Evolutionary conservation across 2,888 invertebrate species (phyloP).

Genomic region (Thalpophila matura): DNA sequence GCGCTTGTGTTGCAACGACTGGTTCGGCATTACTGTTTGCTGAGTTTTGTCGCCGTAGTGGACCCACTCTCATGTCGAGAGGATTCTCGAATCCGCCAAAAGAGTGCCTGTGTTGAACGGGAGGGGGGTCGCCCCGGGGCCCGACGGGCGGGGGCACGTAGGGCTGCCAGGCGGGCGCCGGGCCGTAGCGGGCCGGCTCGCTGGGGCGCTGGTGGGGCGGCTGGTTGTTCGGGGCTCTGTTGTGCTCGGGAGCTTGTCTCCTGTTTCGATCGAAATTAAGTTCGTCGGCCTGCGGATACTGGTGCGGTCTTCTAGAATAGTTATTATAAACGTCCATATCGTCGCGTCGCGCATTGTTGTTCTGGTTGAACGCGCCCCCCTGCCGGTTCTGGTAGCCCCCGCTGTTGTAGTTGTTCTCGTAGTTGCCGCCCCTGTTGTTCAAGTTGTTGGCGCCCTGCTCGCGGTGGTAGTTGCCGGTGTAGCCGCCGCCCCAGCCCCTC

Average conservation of each 20-base stretch:
- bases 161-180: constrained; percentile 71
- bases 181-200: constrained; percentile 56
- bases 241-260: constrained; percentile 51
- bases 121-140: constrained; percentile 57
- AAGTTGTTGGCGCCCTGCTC: constrained; percentile 89
- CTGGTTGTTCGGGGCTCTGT: constrained; percentile 37
- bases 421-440: constrained; percentile 82
- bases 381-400: constrained; percentile 66
- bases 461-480: constrained; percentile 70
- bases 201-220: constrained; percentile 41
- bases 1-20: constrained; percentile 15
- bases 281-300: constrained; percentile 70
- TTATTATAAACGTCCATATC: constrained; percentile 67
- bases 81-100: constrained; percentile 81
- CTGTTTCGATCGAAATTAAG: constrained; percentile 65
- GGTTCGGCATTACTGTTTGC: constrained; percentile 39
- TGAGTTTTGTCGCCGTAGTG: constrained; percentile 58
- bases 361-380: constrained; percentile 59
- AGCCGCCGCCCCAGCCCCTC: constrained; percentile 86
- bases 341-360: constrained; percentile 68
- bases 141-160: constrained; percentile 59
- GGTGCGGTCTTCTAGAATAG: constrained; percentile 75
- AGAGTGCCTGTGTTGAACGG: constrained; percentile 69
- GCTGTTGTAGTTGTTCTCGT: constrained; percentile 78
- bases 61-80: constrained; percentile 80